Evolutionary conservation across 2,797 vertebrate species (phyloP), one percentile per base, ranked within the genome.

Genomic region (Rhyacichthys aspro): DNA sequence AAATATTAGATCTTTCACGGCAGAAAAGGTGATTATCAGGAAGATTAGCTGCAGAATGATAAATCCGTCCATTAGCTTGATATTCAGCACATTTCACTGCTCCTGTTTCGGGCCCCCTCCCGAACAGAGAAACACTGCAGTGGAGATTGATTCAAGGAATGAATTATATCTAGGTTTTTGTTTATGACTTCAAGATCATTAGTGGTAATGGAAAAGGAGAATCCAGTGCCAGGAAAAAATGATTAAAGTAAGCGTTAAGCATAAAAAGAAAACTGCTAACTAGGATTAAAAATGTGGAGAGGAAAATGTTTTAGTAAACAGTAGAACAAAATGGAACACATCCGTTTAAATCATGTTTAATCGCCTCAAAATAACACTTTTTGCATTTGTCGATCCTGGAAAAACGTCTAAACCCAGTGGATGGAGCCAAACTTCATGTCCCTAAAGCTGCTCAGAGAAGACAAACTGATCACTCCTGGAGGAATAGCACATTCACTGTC

Each of bases 61-160:
- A 42, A 70, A 70, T 77, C 37, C 41, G 43, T 45, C 33, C 65
- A 60, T 74, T 60, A 63, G 55, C 49, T 46, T 58, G 2, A 38
- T 54, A 18, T 59, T 65, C 49, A 59, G 56, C 55, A 59, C 55
- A 58, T 67, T 60, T 66, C 54, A 59, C 57, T 19, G 33, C 41
- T 47, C 14, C 19, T 39, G 38, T 49, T 42, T 43, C 1, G 11
- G 11, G 28, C 37, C 28, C 59, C 47, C 17, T 23, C 41, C 42
- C n/a, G 19, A 11, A 7, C 23, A 18, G 8, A 63, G 48, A 23
- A 49, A 41, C 53, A 34, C 43, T 9, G 53, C 28, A 8, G 46
- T 5, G 18, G 59, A 60, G 46, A 68, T 67, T 15, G 52, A 68
- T 52, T n/a, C 58, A 70, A 64, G 61, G 70, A 72, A 62, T 69